Conservation (phyloP, 2,888 invertebrate species). For the Tigriopus californicus region DNA sequence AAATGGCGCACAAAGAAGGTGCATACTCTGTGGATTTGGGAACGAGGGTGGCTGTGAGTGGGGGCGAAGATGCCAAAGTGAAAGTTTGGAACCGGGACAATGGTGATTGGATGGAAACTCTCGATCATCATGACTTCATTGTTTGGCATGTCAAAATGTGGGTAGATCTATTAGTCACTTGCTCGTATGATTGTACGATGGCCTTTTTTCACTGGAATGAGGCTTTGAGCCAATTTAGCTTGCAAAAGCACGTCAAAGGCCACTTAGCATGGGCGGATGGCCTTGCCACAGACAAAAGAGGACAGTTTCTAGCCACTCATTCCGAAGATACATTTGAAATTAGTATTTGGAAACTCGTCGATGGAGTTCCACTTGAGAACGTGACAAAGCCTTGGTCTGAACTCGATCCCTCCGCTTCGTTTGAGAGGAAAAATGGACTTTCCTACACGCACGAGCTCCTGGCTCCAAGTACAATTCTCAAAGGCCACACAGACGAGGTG, state of each 20-base stretch:
- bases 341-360: neutral
- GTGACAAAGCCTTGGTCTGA: neutral
- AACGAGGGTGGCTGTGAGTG: neutral
- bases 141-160: neutral
- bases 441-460: neutral
- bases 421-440: neutral
- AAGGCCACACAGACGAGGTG: slow-evolving; percentile 4
- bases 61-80: slow-evolving; percentile 2
- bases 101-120: neutral
- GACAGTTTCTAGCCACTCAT: slow-evolving; percentile 1
- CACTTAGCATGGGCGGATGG: neutral
- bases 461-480: neutral
- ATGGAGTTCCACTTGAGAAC: neutral
- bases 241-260: neutral
- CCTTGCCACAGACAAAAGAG: neutral
- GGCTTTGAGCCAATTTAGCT: no score
- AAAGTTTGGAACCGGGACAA: neutral
- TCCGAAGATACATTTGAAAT: neutral
- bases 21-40: slow-evolving; percentile 4
- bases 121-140: slow-evolving; percentile 4
- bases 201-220: neutral
- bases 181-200: slow-evolving; percentile 6
- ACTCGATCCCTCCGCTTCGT: neutral
- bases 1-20: neutral
- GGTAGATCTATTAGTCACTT: neutral